Evolutionary conservation across 2,888 invertebrate species (phyloP).

Genomic region (Dicranocentrus wangi): DNA sequence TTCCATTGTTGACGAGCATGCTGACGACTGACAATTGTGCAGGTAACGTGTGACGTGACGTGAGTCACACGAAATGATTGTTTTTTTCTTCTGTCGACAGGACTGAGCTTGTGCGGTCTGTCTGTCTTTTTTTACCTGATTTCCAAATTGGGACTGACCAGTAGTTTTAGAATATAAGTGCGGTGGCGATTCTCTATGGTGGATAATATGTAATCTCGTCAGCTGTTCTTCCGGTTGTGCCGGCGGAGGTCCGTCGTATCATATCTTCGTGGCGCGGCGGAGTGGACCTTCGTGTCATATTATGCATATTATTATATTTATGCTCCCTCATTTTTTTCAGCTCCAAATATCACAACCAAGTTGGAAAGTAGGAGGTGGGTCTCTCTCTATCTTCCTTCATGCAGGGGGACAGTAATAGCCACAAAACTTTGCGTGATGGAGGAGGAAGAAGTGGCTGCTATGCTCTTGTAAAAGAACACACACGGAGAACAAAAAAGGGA

Average conservation of each 20-base stretch:
- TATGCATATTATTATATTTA: too few relatives aligned
- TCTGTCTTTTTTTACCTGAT: too few relatives aligned
- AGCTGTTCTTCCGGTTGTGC: constrained; percentile 23
- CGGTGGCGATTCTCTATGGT: background rate
- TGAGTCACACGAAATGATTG: too few relatives aligned
- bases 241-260: background rate
- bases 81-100: too few relatives aligned
- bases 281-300: constrained; percentile 14
- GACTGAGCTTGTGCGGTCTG: too few relatives aligned
- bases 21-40: too few relatives aligned
- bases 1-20: background rate
- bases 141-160: too few relatives aligned
- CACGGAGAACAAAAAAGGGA: background rate
- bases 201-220: background rate
- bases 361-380: constrained; percentile 4
- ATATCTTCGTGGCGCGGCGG: background rate
- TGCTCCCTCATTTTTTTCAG: too few relatives aligned
- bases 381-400: background rate
- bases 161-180: too few relatives aligned
- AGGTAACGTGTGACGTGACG: too few relatives aligned
- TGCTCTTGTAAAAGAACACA: constrained; percentile 11
- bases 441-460: constrained; percentile 4
- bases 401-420: background rate
- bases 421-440: constrained; percentile 10
- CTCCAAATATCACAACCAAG: background rate